phyloP scores from a whole-genome alignment of 2,888 invertebrate genomes.

The Oscheius sp. region DNA sequence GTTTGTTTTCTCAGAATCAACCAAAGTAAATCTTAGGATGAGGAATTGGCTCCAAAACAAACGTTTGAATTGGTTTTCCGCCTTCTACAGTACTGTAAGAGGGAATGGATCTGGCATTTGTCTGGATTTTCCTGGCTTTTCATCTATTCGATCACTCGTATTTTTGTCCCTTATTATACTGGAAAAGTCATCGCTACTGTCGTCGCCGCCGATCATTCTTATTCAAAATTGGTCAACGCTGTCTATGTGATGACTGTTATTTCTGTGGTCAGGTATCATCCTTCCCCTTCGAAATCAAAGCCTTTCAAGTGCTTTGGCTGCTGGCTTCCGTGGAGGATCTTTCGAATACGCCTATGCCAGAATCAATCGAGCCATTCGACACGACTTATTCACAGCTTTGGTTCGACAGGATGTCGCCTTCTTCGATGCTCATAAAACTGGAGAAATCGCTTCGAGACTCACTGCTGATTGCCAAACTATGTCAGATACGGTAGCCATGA shows the following conservation, averaged over 20 bases:
- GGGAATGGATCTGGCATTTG: conserved; percentile 69
- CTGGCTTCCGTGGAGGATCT: conserved; percentile 70
- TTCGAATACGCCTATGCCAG: conserved; percentile 70
- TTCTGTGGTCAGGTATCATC: conserved; percentile 61
- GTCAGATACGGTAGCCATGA: conserved; percentile 71
- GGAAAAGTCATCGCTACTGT: conserved; percentile 72
- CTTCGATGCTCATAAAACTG: conserved; percentile 71
- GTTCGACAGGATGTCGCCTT: conserved; percentile 71
- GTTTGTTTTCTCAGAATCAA: conserved; percentile 15
- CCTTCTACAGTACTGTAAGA: conserved; percentile 65
- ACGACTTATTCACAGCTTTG: conserved; percentile 69
- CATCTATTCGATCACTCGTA: conserved; percentile 69
- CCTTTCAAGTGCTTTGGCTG: conserved; percentile 67
- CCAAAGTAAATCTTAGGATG: conserved; percentile 15
- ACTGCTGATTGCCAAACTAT: conserved; percentile 73
- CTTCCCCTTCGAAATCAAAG: too few species aligned
- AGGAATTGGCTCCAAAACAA: conserved; percentile 45
- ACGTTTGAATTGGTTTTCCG: conserved; percentile 64
- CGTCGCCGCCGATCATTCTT: conserved; percentile 69
- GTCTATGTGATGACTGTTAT: conserved; percentile 68
- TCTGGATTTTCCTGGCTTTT: conserved; percentile 69
- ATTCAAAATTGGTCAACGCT: conserved; percentile 65
- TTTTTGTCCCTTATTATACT: conserved; percentile 72
- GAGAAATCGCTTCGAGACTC: conserved; percentile 72
- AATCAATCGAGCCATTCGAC: conserved; percentile 70